Evolutionary conservation across 2,113 vertebrate genomes (phyloP), one percentile per base, ranked within the genome.

Genomic region (Centropus bengalensis): DNA sequence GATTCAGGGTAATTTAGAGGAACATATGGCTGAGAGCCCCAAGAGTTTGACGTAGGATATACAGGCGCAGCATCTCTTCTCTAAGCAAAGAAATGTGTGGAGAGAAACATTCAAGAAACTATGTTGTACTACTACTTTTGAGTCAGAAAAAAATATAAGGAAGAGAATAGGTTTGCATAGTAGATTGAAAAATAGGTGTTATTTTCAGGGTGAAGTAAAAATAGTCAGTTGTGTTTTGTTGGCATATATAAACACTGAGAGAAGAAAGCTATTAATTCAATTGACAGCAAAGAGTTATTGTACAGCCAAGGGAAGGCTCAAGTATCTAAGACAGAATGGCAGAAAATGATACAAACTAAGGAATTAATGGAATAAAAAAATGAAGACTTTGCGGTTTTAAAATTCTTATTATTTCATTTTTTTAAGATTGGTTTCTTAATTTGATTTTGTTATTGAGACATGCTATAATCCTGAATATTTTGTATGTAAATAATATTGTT

Each of bases 1-100:
- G 47, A 77, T 32, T 67, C 16, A 33, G 23, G 7, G 33, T 95
- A 95, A 93, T 94, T 94, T 95, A 80, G 38, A 62, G 24, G 28
- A 69, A 59, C 12, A 69, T 5, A 63, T 95, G 82, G 59, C 55
- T 83, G 18, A 14, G 12, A 73, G 75, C 26, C 66, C 0, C 81
- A 63, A 78, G 55, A 83, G 24, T 87, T 94, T 89, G 64, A 79
- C 70, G 49, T 66, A 84, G 55, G 23, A 91, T 30, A 67, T 12
- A 32, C 79, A 67, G 9, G 24, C 22, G 59, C 38, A 49, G 11
- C n/a, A 58, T 60, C 13, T 54, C 6, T 69, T 86, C 30, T 76
- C 9, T 58, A 66, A 55, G 49, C 23, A 91, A 69, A 86, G 6
- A 85, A 80, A 82, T 28, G 9, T 17, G 8, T 32, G 54, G 20